These are phyloP conservation scores for Stenopsyche tienmushanensis DNA, from an alignment of 1,140 invertebrate genomes.

Conservation along the genomic window DNA sequence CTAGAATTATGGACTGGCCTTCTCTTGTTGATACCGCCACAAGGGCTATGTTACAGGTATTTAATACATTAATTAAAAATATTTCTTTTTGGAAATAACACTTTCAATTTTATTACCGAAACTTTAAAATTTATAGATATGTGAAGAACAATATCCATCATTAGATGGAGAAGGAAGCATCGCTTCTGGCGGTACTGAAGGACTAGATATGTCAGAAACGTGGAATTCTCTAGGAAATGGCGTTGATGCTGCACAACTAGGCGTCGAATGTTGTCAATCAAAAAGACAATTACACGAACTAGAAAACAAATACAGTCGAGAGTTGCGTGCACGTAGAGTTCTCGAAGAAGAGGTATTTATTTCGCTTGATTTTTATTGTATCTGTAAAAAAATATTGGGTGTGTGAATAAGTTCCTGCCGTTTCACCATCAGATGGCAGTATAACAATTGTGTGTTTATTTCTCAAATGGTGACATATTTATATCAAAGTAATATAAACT, in stretches of 20 bases:
- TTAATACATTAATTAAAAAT: background rate
- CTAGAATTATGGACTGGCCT: conserved; percentile 70
- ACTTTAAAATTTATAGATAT: conserved; percentile 25
- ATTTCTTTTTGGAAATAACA: background rate
- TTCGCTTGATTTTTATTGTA: no score
- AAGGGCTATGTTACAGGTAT: conserved; percentile 66
- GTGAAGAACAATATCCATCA: conserved; percentile 40
- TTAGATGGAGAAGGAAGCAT: conserved; percentile 37
- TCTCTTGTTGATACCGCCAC: conserved; percentile 76
- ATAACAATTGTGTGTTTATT: no score
- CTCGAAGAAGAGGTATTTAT: conserved; percentile 67
- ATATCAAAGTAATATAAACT: no score
- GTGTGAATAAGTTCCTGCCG: no score
- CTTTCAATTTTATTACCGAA: background rate
- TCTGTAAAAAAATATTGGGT: no score
- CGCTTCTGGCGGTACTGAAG: conserved; percentile 32
- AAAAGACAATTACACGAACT: conserved; percentile 52
- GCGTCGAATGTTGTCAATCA: conserved; percentile 46
- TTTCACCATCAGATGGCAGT: no score
- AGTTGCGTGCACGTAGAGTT: conserved; percentile 62
- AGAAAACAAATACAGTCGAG: conserved; percentile 63
- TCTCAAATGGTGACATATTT: no score
- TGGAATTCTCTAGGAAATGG: conserved; percentile 17
- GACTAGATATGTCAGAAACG: conserved; percentile 12
- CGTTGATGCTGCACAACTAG: conserved; percentile 18